These are phyloP conservation scores for Ophraella communa DNA, from an alignment of 2,888 invertebrate genomes.

Conservation along the genomic window DNA sequence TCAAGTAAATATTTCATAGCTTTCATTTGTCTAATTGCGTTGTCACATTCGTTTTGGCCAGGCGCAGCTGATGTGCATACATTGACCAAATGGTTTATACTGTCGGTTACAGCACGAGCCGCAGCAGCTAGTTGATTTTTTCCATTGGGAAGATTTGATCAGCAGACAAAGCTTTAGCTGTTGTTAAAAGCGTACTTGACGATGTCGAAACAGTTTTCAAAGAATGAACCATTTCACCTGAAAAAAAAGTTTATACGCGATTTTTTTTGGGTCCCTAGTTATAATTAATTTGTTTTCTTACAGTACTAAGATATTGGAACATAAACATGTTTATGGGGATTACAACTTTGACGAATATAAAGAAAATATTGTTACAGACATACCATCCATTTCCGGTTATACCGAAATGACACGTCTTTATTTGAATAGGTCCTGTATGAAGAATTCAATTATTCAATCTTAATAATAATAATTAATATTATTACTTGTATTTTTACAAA, in stretches of 20 bases:
- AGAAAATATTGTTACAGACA: no score
- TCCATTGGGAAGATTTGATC: constrained; percentile 88
- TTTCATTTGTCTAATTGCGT: constrained; percentile 90
- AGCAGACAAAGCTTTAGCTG: constrained; percentile 88
- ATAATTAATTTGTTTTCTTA: no score
- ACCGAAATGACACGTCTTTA: no score
- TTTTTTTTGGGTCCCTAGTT: not conserved
- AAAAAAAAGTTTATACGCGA: constrained; percentile 10
- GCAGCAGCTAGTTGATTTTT: constrained; percentile 89
- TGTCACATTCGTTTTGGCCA: constrained; percentile 94
- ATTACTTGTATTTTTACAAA: no score
- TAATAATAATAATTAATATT: no score
- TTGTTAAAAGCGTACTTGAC: constrained; percentile 83
- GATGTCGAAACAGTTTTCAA: constrained; percentile 87
- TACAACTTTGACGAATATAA: no score
- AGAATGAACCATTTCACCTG: constrained; percentile 81
- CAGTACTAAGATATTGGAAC: no score
- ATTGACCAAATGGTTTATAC: constrained; percentile 88
- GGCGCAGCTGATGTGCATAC: constrained; percentile 90
- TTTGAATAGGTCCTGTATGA: no score
- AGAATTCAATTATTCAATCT: no score
- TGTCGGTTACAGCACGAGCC: constrained; percentile 89
- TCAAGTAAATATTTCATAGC: constrained; percentile 82
- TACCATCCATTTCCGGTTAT: no score
- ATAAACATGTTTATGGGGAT: no score